Evolutionary conservation across 2,888 invertebrate species (phyloP).

Genomic region (Petrophora chlorosata): DNA sequence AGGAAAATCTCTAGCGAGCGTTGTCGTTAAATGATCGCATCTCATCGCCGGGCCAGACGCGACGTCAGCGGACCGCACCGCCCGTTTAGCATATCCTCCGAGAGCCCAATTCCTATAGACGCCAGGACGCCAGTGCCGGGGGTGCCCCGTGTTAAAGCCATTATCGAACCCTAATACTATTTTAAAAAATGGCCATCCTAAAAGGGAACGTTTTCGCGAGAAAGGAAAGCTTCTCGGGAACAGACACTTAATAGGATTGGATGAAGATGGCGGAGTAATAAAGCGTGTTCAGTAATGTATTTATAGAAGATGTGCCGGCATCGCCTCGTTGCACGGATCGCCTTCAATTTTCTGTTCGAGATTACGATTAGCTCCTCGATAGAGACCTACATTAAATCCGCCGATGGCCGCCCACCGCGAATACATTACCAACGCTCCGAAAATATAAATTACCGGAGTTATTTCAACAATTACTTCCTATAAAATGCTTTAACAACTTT

Average conservation of each 20-base stretch:
- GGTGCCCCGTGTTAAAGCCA: conserved; percentile 68
- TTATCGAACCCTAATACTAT: conserved; percentile 79
- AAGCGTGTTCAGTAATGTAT: conserved; percentile 81
- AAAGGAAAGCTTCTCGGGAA: conserved; percentile 65
- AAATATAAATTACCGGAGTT: conserved; percentile 41
- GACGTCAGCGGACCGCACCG: conserved; percentile 65
- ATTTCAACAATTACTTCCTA: conserved; percentile 34
- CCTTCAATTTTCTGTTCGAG: conserved; percentile 67
- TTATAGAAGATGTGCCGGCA: conserved; percentile 72
- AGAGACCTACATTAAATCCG: conserved; percentile 48
- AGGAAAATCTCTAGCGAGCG: conserved; percentile 60
- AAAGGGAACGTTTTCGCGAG: conserved; percentile 64
- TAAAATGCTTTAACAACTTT: conserved; percentile 48
- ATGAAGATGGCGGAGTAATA: conserved; percentile 80
- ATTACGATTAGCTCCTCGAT: conserved; percentile 65
- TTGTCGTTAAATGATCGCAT: conserved; percentile 75
- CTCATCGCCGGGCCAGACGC: conserved; percentile 70
- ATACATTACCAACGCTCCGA: conserved; percentile 32
- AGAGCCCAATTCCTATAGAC: conserved; percentile 66
- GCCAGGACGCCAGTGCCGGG: conserved; percentile 66
- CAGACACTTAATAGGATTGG: conserved; percentile 80
- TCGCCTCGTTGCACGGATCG: conserved; percentile 62
- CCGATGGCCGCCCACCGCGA: conserved; percentile 28
- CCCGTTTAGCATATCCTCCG: conserved; percentile 73
- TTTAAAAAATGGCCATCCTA: conserved; percentile 76